These are phyloP conservation scores for Pseudobourletiella spinata DNA, from an alignment of 1,140 invertebrate genomes.

Conservation along the genomic window DNA sequence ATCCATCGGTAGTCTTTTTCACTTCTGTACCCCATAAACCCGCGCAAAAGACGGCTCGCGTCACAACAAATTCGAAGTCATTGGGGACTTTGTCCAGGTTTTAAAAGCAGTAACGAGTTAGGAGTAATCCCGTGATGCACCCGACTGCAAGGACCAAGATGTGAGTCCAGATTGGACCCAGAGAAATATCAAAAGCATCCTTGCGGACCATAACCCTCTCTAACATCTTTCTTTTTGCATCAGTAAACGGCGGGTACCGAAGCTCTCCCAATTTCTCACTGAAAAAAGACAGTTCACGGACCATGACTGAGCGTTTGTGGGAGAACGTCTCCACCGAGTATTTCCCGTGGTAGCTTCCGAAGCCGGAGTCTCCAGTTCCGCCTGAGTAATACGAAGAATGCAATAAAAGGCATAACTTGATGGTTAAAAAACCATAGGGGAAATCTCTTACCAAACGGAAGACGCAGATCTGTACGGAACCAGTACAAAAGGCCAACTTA, in stretches of 20 bases:
- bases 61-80: too few relatives aligned
- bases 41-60: too few relatives aligned
- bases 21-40: too few relatives aligned
- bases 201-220: neutral
- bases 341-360: slow-evolving; percentile 85
- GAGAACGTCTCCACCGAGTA: slow-evolving; percentile 84
- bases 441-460: too few relatives aligned
- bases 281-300: slow-evolving; percentile 9
- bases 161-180: neutral
- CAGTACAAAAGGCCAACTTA: neutral
- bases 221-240: slow-evolving; percentile 24
- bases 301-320: slow-evolving; percentile 45
- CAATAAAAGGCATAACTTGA: too few relatives aligned
- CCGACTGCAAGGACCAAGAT: neutral
- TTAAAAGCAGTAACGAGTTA: too few relatives aligned
- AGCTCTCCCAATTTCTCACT: slow-evolving; percentile 23
- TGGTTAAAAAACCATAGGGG: too few relatives aligned
- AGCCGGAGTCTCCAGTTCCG: slow-evolving; percentile 37
- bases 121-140: too few relatives aligned
- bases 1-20: too few relatives aligned
- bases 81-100: too few relatives aligned
- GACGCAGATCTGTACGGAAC: neutral
- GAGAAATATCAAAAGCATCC: neutral
- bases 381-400: too few relatives aligned
- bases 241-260: slow-evolving; percentile 32